Conservation (phyloP, 2,888 invertebrate species). For the Tyria jacobaeae region DNA sequence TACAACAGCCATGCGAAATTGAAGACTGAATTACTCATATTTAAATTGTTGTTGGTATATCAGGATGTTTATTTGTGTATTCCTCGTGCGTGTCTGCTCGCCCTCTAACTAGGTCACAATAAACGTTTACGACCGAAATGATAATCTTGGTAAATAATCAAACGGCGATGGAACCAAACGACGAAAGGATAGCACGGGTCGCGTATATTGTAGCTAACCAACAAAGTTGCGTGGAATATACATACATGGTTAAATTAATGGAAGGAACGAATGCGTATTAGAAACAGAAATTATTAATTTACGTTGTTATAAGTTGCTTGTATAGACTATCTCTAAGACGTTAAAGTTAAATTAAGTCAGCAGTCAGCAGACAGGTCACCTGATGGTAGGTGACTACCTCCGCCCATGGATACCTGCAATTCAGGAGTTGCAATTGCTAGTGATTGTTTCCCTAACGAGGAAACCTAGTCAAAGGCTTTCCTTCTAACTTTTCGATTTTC, state of each 20-base stretch:
- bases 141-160: slow-evolving; percentile 73
- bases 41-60: slow-evolving; percentile 27
- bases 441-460: too few relatives aligned
- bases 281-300: not conserved
- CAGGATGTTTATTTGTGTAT: slow-evolving; percentile 67
- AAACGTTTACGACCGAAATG: slow-evolving; percentile 75
- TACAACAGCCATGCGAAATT: slow-evolving; percentile 22
- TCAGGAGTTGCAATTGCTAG: too few relatives aligned
- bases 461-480: too few relatives aligned
- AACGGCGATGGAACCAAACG: slow-evolving; percentile 59
- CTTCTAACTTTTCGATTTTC: too few relatives aligned
- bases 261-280: not conserved
- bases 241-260: slow-evolving; percentile 9
- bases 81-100: slow-evolving; percentile 55
- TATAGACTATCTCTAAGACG: not conserved
- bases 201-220: slow-evolving; percentile 24
- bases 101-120: slow-evolving; percentile 73
- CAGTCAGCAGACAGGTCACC: too few relatives aligned
- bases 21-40: slow-evolving; percentile 46
- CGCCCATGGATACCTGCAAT: too few relatives aligned
- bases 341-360: too few relatives aligned
- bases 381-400: too few relatives aligned
- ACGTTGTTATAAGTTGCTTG: not conserved
- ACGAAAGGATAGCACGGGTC: slow-evolving; percentile 11
- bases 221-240: slow-evolving; percentile 15